Evolutionary conservation across 23 tunicate species (phyloP).

Genomic region (Trididemnum miniatum): DNA sequence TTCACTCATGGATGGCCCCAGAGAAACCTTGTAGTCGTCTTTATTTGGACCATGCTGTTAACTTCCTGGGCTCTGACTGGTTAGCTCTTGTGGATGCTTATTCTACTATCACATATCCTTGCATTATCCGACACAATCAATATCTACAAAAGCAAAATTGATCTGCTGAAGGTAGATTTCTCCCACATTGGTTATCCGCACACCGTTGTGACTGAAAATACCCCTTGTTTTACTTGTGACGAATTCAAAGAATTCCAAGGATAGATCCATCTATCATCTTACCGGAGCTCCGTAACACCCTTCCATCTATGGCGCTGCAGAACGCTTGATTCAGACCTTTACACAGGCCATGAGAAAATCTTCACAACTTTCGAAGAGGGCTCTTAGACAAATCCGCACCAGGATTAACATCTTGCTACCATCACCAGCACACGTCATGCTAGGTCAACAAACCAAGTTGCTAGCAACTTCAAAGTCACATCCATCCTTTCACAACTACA

Average conservation of each 20-base stretch:
- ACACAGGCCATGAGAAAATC: constrained; percentile 25
- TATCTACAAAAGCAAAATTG: background rate
- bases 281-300: constrained; percentile 31
- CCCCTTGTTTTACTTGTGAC: background rate
- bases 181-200: constrained; percentile 17
- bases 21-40: constrained; percentile 45
- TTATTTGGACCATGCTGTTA: constrained; percentile 29
- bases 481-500: background rate
- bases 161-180: background rate
- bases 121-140: constrained; percentile 11
- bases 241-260: constrained; percentile 11
- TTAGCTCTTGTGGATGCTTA: constrained; percentile 19
- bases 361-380: background rate
- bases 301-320: constrained; percentile 25
- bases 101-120: constrained; percentile 12
- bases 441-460: background rate
- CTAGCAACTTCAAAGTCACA: background rate
- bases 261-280: constrained; percentile 22
- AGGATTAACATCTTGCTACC: constrained; percentile 24
- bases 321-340: constrained; percentile 16
- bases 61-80: constrained; percentile 35
- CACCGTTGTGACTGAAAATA: background rate
- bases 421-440: constrained; percentile 17
- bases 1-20: constrained; percentile 41
- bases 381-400: constrained; percentile 24